Conservation (phyloP, 2,888 invertebrate genomes). For the Diabrotica balteata region DNA sequence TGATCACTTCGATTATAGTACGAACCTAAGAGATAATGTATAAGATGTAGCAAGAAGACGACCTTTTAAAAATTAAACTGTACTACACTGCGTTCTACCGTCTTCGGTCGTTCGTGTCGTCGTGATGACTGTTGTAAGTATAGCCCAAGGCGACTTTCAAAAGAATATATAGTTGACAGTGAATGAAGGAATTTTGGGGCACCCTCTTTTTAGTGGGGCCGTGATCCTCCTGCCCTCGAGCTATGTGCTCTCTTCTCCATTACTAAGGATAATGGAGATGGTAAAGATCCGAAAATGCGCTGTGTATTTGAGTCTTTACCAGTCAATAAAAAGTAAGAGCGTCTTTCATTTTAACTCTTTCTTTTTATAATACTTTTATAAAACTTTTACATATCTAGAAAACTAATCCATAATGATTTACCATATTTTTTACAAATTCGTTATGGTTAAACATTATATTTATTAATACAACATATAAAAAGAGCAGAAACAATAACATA, state of each 20-base stretch:
- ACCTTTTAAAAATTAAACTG: neutral
- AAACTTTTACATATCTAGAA: too few relatives aligned
- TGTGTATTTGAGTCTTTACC: constrained; percentile 1
- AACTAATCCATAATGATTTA: too few relatives aligned
- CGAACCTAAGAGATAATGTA: too few relatives aligned
- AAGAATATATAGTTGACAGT: constrained; percentile 31
- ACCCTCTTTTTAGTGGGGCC: constrained; percentile 31
- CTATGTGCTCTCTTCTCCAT: constrained; percentile 32
- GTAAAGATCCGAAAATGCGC: constrained; percentile 23
- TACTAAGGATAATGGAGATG: constrained; percentile 31
- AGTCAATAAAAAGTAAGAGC: neutral
- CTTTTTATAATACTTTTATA: too few relatives aligned
- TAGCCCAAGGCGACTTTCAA: constrained; percentile 15
- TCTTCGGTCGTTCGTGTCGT: constrained; percentile 6
- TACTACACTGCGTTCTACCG: constrained; percentile 1
- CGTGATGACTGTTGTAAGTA: constrained; percentile 21
- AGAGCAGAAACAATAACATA: too few relatives aligned
- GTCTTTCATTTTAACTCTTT: too few relatives aligned
- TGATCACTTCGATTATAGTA: too few relatives aligned
- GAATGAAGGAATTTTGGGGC: constrained; percentile 30
- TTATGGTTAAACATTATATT: too few relatives aligned
- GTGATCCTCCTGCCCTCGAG: constrained; percentile 28
- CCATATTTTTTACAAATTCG: too few relatives aligned
- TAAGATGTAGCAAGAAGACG: too few relatives aligned
- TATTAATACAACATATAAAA: too few relatives aligned